A percentile compares a stretch with the other conserved stretches of the same genome.
These are phyloP conservation scores for Sebastes matsubarae DNA, from an alignment of 2,797 vertebrate species.

Conservation along the genomic window DNA sequence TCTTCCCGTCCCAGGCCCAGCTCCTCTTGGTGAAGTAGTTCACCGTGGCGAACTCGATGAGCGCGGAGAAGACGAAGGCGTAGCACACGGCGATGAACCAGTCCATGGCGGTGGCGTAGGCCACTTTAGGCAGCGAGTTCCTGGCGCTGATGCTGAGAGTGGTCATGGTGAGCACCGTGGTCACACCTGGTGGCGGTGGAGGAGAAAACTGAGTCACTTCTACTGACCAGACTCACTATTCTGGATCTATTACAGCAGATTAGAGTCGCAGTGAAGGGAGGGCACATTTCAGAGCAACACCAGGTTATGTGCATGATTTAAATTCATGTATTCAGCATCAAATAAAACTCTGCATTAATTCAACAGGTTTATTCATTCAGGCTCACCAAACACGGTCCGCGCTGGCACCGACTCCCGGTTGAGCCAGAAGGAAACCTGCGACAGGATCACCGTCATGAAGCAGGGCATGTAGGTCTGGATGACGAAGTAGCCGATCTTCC, in stretches of 20 bases:
- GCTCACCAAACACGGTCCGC: conserved; percentile 94
- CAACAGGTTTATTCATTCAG: too few species aligned
- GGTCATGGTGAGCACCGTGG: conserved; percentile 97
- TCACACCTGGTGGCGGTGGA: conserved; percentile 85
- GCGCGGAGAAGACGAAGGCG: conserved; percentile 95
- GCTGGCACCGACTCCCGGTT: conserved; percentile 98
- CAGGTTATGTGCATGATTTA: neutral
- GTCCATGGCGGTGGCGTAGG: conserved; percentile 98
- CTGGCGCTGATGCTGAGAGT: conserved; percentile 97
- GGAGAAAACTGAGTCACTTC: conserved; percentile 34
- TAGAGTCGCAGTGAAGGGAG: conserved; percentile 1
- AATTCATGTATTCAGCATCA: neutral
- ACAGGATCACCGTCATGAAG: conserved; percentile 99
- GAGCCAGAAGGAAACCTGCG: conserved; percentile 98
- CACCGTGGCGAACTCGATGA: conserved; percentile 97
- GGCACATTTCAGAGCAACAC: conserved; percentile 14
- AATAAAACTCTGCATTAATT: neutral
- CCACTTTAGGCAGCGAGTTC: conserved; percentile 96
- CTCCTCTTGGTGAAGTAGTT: conserved; percentile 99
- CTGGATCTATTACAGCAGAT: conserved; percentile 19
- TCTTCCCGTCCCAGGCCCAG: conserved; percentile 99
- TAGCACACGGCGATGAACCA: conserved; percentile 99
- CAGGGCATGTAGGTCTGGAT: conserved; percentile 99
- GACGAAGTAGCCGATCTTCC: conserved; percentile 98
- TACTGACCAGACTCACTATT: neutral